Percentiles rank a stretch among this genome's conserved stretches.
phyloP scores from a whole-genome alignment of 2,888 invertebrate species.

The Lymantria monacha region DNA sequence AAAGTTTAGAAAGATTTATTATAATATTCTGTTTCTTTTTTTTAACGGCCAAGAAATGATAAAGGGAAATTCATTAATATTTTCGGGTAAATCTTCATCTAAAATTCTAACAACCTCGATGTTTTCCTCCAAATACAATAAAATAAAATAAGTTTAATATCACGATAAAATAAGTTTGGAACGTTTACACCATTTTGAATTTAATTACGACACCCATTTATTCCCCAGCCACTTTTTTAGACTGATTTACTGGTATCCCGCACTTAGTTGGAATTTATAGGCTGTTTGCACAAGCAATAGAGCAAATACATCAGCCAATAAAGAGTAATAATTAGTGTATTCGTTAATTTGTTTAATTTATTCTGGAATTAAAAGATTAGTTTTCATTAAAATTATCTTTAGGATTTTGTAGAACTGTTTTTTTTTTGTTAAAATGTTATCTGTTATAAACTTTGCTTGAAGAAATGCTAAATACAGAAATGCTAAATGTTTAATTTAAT shows the following conservation, averaged over 20 bases:
- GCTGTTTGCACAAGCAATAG: background rate
- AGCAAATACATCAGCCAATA: background rate
- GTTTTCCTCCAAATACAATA: background rate
- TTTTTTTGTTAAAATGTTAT: too few relatives aligned
- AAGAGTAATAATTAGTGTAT: background rate
- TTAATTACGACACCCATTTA: slow-evolving; percentile 33
- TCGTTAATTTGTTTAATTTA: too few relatives aligned
- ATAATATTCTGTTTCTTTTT: too few relatives aligned
- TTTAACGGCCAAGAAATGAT: background rate
- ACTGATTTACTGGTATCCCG: slow-evolving; percentile 20
- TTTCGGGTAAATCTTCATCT: too few relatives aligned
- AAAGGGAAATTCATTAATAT: background rate
- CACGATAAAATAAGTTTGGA: slow-evolving; percentile 24
- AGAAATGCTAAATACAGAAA: too few relatives aligned
- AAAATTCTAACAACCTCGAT: background rate
- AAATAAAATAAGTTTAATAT: slow-evolving; percentile 30
- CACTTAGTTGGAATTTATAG: background rate
- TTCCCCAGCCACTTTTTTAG: slow-evolving; percentile 19
- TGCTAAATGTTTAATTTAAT: too few relatives aligned
- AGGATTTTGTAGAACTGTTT: too few relatives aligned
- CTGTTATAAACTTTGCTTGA: too few relatives aligned
- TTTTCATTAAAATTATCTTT: too few relatives aligned
- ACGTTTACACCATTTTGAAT: slow-evolving; percentile 31
- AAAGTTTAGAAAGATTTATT: too few relatives aligned
- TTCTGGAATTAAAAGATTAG: too few relatives aligned